Conservation (phyloP, 2,113 vertebrate species). For the Catharus fuscescens region DNA sequence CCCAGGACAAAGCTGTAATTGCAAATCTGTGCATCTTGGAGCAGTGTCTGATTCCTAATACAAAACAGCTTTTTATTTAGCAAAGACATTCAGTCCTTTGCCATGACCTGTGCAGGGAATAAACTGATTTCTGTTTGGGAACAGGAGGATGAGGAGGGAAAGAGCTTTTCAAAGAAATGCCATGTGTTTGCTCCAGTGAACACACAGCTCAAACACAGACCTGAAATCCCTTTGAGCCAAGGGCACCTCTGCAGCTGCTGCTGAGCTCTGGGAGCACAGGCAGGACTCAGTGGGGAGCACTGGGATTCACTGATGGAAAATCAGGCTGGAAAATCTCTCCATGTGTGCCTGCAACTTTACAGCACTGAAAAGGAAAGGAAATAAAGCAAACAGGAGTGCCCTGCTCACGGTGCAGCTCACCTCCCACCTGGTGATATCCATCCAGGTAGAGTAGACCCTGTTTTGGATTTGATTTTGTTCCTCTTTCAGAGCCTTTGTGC, state of each 20-base stretch:
- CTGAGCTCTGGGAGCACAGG: accelerated
- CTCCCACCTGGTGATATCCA: too few relatives aligned
- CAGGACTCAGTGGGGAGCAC: background rate
- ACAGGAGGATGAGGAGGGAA: background rate
- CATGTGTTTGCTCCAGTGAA: background rate
- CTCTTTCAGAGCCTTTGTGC: background rate
- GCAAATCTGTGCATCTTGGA: background rate
- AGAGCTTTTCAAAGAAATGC: background rate
- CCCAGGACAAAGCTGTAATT: slow-evolving; percentile 2
- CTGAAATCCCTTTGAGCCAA: background rate
- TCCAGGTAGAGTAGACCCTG: accelerated
- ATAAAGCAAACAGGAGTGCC: background rate
- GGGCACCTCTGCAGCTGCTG: background rate
- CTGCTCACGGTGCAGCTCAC: background rate
- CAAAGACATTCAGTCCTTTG: background rate
- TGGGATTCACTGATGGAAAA: accelerated
- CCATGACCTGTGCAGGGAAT: background rate
- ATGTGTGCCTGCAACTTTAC: background rate
- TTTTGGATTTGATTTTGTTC: background rate
- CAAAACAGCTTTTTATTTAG: background rate
- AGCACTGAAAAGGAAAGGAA: background rate
- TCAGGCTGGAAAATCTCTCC: background rate
- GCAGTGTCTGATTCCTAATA: background rate
- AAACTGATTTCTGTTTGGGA: background rate
- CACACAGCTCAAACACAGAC: background rate